phyloP scores from a whole-genome alignment of 1,140 invertebrate species.

The Drosophila gunungcola region DNA sequence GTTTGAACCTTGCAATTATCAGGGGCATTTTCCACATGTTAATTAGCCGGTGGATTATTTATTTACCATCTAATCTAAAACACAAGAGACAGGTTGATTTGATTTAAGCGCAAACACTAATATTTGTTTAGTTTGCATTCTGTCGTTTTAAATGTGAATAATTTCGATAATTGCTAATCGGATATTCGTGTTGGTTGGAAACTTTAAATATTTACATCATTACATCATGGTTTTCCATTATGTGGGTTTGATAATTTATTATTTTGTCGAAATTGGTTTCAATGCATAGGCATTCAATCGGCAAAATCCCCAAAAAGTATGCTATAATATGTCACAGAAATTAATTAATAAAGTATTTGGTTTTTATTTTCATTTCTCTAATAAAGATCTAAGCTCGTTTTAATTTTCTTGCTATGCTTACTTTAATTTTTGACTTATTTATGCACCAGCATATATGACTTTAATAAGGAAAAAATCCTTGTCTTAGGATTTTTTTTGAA shows the following conservation, averaged over 20 bases:
- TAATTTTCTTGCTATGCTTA: background rate
- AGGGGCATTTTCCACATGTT: constrained; percentile 29
- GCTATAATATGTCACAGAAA: background rate
- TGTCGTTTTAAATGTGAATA: constrained; percentile 20
- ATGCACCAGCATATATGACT: background rate
- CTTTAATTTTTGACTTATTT: constrained; percentile 26
- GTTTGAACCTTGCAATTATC: background rate
- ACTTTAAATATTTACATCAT: constrained; percentile 9
- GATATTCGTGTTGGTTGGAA: background rate
- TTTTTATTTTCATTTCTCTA: background rate
- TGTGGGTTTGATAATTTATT: background rate
- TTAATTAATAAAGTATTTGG: background rate
- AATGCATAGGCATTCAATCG: background rate
- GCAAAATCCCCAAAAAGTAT: background rate
- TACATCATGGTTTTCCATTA: background rate
- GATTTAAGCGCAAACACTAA: constrained; percentile 18
- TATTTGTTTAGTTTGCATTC: constrained; percentile 35
- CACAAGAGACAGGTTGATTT: constrained; percentile 11
- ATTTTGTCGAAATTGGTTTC: background rate
- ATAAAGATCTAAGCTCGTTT: too few relatives aligned
- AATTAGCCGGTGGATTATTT: constrained; percentile 40
- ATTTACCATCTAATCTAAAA: constrained; percentile 25
- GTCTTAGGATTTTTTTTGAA: too few relatives aligned
- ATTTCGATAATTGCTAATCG: constrained; percentile 37
- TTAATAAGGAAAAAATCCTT: too few relatives aligned